These are phyloP conservation scores for Champsocephalus gunnari DNA, from an alignment of 2,797 vertebrate genomes.

Conservation along the genomic window DNA sequence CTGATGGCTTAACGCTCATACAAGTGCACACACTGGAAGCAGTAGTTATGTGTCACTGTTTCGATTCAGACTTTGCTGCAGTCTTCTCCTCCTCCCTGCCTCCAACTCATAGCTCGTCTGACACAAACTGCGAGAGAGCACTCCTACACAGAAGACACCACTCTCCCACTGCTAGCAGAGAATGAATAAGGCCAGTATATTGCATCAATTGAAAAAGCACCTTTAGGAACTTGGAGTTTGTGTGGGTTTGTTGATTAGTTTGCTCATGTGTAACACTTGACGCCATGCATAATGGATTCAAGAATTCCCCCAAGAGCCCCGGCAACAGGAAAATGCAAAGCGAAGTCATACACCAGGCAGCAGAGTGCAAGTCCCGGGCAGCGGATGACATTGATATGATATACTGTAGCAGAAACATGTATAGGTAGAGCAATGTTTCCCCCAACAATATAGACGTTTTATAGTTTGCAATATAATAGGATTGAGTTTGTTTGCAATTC, in stretches of 20 bases:
- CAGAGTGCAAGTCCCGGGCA: constrained; percentile 14
- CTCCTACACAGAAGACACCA: constrained; percentile 63
- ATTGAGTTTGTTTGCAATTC: not conserved
- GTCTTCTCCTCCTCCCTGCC: constrained; percentile 54
- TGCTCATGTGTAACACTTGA: constrained; percentile 45
- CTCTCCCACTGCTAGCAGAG: constrained; percentile 41
- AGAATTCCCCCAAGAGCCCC: constrained; percentile 35
- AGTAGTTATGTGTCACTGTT: constrained; percentile 50
- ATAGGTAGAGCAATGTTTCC: not conserved
- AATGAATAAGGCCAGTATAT: constrained; percentile 26
- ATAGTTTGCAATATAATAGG: not conserved
- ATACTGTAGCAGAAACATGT: not conserved
- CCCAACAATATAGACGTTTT: not conserved
- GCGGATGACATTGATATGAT: constrained; percentile 14
- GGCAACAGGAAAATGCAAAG: constrained; percentile 25
- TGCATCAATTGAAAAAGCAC: constrained; percentile 52
- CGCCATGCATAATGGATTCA: constrained; percentile 48
- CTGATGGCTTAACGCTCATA: constrained; percentile 6
- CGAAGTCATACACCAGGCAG: constrained; percentile 24
- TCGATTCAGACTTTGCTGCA: constrained; percentile 59
- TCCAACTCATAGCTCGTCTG: constrained; percentile 51
- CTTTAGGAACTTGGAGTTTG: constrained; percentile 16
- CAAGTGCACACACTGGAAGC: constrained; percentile 32
- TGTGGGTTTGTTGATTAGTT: constrained; percentile 41
- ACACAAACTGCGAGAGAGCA: constrained; percentile 43